These are phyloP conservation scores for Pangasius djambal DNA, from an alignment of 2,797 vertebrate genomes.

Conservation along the genomic window DNA sequence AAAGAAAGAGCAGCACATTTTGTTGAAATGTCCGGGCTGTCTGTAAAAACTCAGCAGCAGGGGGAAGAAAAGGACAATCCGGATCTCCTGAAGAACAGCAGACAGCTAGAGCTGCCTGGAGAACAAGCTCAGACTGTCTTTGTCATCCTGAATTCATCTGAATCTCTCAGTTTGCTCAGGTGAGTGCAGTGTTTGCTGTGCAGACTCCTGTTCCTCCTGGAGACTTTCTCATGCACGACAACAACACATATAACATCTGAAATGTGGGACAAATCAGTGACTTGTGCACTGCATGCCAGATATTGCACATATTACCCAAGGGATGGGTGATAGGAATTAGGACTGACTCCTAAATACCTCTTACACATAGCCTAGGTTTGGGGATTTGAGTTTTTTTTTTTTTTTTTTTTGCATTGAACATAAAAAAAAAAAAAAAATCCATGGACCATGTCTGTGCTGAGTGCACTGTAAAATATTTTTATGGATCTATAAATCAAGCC, in stretches of 20 bases:
- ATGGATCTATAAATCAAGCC: neutral
- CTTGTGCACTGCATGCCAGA: neutral
- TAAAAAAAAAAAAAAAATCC: neutral
- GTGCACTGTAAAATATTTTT: neutral
- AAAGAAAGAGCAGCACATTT: neutral
- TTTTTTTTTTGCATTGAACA: neutral
- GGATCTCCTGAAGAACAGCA: conserved; percentile 34
- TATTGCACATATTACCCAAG: neutral
- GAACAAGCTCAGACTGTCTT: conserved; percentile 73
- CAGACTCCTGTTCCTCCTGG: neutral
- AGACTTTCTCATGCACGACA: neutral
- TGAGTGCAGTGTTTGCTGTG: conserved; percentile 59
- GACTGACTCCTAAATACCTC: neutral
- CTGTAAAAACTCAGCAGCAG: conserved; percentile 43
- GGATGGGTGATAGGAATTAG: neutral
- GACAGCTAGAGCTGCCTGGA: conserved; percentile 47
- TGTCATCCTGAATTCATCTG: conserved; percentile 73
- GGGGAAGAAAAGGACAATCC: conserved; percentile 46
- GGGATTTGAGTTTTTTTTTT: neutral
- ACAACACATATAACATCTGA: neutral
- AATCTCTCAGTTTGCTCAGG: conserved; percentile 73
- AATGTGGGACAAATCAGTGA: neutral
- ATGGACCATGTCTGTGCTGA: neutral
- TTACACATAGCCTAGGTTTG: neutral
- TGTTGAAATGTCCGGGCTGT: conserved; percentile 60